phyloP scores from a whole-genome alignment of 2,888 invertebrate genomes.

The Polia nebulosa region DNA sequence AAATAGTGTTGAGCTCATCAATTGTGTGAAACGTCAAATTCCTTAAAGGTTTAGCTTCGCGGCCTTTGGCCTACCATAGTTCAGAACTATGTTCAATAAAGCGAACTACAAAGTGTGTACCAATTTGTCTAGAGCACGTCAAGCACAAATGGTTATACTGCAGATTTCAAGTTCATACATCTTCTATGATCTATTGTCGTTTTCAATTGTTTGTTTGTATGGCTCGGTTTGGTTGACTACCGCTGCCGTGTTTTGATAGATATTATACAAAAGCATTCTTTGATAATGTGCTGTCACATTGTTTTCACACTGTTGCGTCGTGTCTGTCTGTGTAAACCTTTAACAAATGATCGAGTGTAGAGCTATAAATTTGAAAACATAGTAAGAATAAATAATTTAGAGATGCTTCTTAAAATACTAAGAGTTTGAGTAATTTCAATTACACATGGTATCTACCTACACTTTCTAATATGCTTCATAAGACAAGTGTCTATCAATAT shows the following conservation, averaged over 20 bases:
- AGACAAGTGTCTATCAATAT: conserved; percentile 2
- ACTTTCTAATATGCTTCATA: not conserved
- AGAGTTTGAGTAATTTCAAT: not conserved
- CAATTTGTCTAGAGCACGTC: conserved; percentile 63
- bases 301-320: too few species aligned
- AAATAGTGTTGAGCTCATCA: conserved; percentile 53
- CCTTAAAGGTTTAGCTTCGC: conserved; percentile 32
- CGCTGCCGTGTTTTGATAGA: too few species aligned
- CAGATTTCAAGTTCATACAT: conserved; percentile 54
- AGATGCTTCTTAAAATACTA: too few species aligned
- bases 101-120: conserved; percentile 52
- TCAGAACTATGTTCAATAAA: conserved; percentile 62
- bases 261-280: too few species aligned
- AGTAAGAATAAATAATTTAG: too few species aligned
- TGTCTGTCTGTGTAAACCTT: too few species aligned
- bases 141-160: conserved; percentile 56
- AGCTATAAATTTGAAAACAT: too few species aligned
- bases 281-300: too few species aligned
- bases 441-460: not conserved
- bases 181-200: conserved; percentile 59
- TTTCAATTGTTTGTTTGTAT: conserved; percentile 41
- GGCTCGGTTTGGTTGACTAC: not conserved
- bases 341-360: too few species aligned
- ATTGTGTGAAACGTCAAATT: conserved; percentile 55
- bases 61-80: conserved; percentile 46